Conservation (phyloP, 2,113 vertebrate genomes). For the Falco punctatus region DNA sequence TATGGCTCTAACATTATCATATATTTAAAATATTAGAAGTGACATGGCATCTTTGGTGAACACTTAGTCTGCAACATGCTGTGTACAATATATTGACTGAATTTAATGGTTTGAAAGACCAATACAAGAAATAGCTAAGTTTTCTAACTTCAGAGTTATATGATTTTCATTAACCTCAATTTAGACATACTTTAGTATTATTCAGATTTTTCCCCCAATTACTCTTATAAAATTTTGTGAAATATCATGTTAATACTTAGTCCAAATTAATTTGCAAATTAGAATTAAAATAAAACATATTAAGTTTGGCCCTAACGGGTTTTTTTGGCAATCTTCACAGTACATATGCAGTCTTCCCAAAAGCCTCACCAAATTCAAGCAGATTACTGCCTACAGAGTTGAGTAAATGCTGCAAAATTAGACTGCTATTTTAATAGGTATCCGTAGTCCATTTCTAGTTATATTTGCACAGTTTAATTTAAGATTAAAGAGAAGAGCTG, state of each 20-base stretch:
- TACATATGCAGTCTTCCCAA: not conserved
- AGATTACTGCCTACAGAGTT: not conserved
- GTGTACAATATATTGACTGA: not conserved
- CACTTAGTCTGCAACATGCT: not conserved
- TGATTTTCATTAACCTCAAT: not conserved
- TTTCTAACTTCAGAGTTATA: not conserved
- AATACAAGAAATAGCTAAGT: not conserved
- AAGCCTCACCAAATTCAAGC: not conserved
- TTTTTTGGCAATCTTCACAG: not conserved
- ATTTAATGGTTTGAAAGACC: not conserved
- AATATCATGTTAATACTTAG: not conserved
- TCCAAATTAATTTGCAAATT: not conserved
- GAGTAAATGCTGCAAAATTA: constrained; percentile 4
- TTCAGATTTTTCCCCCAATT: not conserved
- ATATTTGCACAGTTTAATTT: not conserved
- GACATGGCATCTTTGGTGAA: not conserved
- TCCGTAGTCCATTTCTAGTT: not conserved
- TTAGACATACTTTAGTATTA: not conserved
- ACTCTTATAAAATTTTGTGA: not conserved
- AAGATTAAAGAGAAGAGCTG: not conserved
- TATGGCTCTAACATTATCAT: not conserved
- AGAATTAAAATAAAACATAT: not conserved
- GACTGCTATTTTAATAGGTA: not conserved
- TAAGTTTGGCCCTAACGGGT: not conserved
- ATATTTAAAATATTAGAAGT: not conserved